Conservation (phyloP, 2,888 invertebrate genomes). For the Diaprepes abbreviatus region DNA sequence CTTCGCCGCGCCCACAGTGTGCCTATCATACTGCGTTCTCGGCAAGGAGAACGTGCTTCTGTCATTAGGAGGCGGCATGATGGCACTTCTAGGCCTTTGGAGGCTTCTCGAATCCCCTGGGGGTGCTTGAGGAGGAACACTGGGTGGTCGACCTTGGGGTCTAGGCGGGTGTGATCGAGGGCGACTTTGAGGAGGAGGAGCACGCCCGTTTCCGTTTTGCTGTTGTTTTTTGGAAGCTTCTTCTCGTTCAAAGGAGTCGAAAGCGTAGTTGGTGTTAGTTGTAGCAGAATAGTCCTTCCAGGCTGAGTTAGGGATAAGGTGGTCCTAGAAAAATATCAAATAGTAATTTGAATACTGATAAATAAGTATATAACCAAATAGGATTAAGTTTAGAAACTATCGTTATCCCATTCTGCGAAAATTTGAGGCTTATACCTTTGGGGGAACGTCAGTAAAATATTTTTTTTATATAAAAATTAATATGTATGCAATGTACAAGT, state of each 20-base stretch:
- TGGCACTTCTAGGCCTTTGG: constrained; percentile 70
- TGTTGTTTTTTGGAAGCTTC: constrained; percentile 59
- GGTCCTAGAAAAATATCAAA: constrained; percentile 73
- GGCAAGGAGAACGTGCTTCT: constrained; percentile 84
- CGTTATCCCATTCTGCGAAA: background rate
- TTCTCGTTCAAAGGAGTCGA: constrained; percentile 89
- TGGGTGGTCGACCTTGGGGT: constrained; percentile 63
- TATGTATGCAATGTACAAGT: too few species aligned
- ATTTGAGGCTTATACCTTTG: too few species aligned
- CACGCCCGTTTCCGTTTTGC: constrained; percentile 40
- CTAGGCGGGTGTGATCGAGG: constrained; percentile 52
- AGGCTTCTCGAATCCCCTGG: constrained; percentile 74
- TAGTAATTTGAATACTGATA: background rate
- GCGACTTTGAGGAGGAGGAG: constrained; percentile 37
- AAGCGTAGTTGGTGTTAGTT: constrained; percentile 91
- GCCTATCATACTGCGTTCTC: constrained; percentile 72
- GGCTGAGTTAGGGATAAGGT: constrained; percentile 84
- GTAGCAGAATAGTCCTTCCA: constrained; percentile 92
- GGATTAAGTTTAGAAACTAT: background rate
- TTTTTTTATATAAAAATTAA: too few species aligned
- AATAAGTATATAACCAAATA: background rate
- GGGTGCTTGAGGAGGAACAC: constrained; percentile 59
- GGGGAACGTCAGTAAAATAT: too few species aligned
- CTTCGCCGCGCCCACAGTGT: constrained; percentile 55
- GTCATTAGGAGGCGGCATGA: constrained; percentile 65